Evolutionary conservation across 2,888 invertebrate genomes (phyloP).

Genomic region (Diarsia rubi): DNA sequence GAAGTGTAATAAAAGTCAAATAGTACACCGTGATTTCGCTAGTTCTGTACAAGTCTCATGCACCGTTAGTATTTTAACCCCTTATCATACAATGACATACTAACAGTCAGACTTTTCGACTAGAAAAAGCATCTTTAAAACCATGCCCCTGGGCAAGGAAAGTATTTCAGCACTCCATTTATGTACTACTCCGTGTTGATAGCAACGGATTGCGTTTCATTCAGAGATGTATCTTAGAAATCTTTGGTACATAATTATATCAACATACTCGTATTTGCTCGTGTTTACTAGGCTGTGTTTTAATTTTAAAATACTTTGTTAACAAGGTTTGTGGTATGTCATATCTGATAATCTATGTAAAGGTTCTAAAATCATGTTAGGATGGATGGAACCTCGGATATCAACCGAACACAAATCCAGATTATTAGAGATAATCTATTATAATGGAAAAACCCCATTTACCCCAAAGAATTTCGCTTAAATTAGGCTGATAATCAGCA

Average conservation of each 20-base stretch:
- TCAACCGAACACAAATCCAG: no score
- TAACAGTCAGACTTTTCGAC: background rate
- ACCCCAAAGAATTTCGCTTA: no score
- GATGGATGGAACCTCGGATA: no score
- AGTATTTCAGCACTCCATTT: constrained; percentile 26
- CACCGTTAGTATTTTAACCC: background rate
- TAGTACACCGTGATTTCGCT: background rate
- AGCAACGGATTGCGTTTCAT: constrained; percentile 50
- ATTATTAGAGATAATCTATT: no score
- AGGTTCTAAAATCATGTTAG: background rate
- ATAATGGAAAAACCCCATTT: no score
- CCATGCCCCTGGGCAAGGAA: no score
- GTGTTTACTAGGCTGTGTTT: background rate
- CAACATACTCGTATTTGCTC: background rate
- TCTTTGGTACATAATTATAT: constrained; percentile 22
- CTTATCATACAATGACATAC: background rate
- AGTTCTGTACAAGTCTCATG: background rate
- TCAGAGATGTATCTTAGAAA: constrained; percentile 49
- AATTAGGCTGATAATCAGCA: no score
- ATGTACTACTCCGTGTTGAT: constrained; percentile 19
- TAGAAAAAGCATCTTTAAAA: background rate
- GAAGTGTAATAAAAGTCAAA: background rate
- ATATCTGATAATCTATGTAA: background rate
- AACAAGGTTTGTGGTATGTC: background rate
- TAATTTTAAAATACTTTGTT: background rate